These are phyloP conservation scores for Shargacucullia verbasci DNA, from an alignment of 2,888 invertebrate genomes.

Conservation along the genomic window DNA sequence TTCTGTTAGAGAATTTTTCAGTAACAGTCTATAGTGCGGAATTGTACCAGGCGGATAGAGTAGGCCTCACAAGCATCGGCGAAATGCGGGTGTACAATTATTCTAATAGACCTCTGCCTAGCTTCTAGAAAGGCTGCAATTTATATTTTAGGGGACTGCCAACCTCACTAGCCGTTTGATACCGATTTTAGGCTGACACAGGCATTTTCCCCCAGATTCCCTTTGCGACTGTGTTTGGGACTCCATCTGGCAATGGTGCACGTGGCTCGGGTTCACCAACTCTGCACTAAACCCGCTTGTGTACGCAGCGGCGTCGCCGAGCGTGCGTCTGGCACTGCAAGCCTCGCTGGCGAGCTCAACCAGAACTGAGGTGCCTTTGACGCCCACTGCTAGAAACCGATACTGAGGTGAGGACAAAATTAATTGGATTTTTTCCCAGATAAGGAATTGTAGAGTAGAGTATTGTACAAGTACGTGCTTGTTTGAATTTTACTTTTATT, in stretches of 20 bases:
- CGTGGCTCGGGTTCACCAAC: slow-evolving; percentile 92
- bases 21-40: too few species aligned
- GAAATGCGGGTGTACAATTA: too few species aligned
- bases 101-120: too few species aligned
- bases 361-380: slow-evolving; percentile 61
- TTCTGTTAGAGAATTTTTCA: too few species aligned
- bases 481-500: too few species aligned
- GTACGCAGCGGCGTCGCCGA: slow-evolving; percentile 89
- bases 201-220: slow-evolving; percentile 72
- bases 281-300: slow-evolving; percentile 91
- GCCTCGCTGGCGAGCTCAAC: slow-evolving; percentile 62
- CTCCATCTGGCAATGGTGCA: slow-evolving; percentile 89
- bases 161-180: too few species aligned
- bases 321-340: slow-evolving; percentile 74
- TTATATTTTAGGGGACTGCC: too few species aligned
- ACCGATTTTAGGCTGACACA: neutral
- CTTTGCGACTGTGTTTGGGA: slow-evolving; percentile 86
- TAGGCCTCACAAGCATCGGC: too few species aligned
- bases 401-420: slow-evolving; percentile 38
- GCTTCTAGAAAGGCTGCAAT: too few species aligned
- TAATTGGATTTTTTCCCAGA: neutral
- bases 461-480: too few species aligned
- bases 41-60: too few species aligned
- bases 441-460: too few species aligned
- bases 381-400: slow-evolving; percentile 54